Evolutionary conservation across 2,113 vertebrate species (phyloP), one percentile per base, ranked within the genome.

Genomic region (Pangasianodon hypophthalmus): DNA sequence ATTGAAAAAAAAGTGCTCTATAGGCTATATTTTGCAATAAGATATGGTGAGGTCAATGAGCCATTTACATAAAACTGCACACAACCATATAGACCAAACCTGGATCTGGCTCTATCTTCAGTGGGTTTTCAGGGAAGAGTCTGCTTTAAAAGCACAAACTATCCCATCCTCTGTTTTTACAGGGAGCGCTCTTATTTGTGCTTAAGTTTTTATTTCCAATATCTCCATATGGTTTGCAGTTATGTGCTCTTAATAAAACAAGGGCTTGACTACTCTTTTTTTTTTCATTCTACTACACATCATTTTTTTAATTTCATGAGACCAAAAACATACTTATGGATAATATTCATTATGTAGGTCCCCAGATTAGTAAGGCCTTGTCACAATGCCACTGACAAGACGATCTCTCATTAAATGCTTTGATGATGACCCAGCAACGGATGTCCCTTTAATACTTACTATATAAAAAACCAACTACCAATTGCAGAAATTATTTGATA

Each of bases 91-190:
- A 85, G 44, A 73, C 89, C 87, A 48, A 90, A 90, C 89, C 91
- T 93, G 92, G 91, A 92, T 92, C 88, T 93, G 93, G 91, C 92
- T 94, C 91, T 93, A 87, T 91, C 93, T 94, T 91, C 82, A 3
- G 91, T 93, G 92, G 89, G 91, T 90, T 93, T 92, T 93, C 88
- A 93, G 93, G 95, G 95, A 96, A 95, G 82, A 92, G 92, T 94
- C 89, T 93, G 94, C 94, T 95, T 95, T 96, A 96, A 95, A 95
- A 95, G 88, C 92, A 89, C 87, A 95, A 95, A 96, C 93, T 94
- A 96, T 64, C 73, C 32, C 71, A 71, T 87, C 21, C 73, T 88
- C 73, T 64, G 44, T 46, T 52, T 90, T 48, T 88, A 77, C 54
- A 88, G 71, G 83, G 90, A 83, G 58, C 52, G 67, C 58, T 71